Evolutionary conservation across 1,140 invertebrate species (phyloP).

Genomic region (Mesaphorura yosii): DNA sequence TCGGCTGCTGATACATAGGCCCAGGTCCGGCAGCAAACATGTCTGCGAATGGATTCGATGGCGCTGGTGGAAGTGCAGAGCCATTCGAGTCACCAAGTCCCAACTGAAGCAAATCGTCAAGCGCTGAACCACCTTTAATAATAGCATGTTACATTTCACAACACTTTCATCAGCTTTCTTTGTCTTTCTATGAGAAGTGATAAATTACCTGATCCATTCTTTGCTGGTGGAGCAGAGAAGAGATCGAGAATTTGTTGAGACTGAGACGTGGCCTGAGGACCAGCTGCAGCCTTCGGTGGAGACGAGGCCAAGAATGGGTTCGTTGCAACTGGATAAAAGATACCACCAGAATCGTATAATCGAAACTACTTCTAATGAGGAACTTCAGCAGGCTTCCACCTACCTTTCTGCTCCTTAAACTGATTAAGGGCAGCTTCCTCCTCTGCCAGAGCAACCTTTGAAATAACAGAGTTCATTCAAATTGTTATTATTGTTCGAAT

Average conservation of each 20-base stretch:
- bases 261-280: slow-evolving; percentile 35
- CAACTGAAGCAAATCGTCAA: slow-evolving; percentile 28
- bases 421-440: slow-evolving; percentile 90
- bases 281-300: slow-evolving; percentile 12
- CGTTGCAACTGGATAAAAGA: slow-evolving; percentile 22
- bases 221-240: slow-evolving; percentile 45
- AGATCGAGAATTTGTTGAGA: slow-evolving; percentile 62
- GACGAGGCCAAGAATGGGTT: slow-evolving; percentile 26
- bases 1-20: slow-evolving; percentile 33
- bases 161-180: background rate
- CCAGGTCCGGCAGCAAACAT: slow-evolving; percentile 52
- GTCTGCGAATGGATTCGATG: slow-evolving; percentile 73
- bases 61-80: slow-evolving; percentile 9
- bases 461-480: too few relatives aligned
- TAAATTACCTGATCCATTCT: slow-evolving; percentile 35
- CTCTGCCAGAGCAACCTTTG: slow-evolving; percentile 83
- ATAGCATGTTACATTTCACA: background rate
- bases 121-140: slow-evolving; percentile 19
- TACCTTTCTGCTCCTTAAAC: slow-evolving; percentile 61
- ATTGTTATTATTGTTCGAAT: too few relatives aligned
- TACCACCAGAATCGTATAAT: background rate
- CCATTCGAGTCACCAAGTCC: slow-evolving; percentile 11
- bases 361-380: slow-evolving; percentile 1
- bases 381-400: slow-evolving; percentile 7
- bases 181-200: background rate